Conservation (phyloP, 2,113 vertebrate species). For the Odocoileus virginianus region DNA sequence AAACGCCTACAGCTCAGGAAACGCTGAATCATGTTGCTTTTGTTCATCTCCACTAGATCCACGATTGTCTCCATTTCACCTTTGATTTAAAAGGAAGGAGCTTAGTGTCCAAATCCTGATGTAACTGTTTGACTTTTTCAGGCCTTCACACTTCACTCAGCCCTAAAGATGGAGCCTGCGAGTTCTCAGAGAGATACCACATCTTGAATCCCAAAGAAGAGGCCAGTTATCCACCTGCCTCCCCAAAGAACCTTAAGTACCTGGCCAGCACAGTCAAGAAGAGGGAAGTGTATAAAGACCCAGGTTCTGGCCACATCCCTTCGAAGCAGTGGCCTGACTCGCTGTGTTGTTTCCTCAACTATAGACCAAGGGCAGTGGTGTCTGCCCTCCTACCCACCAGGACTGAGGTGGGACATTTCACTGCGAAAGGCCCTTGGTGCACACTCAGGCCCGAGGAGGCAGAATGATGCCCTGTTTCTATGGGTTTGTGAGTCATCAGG, state of each 20-base stretch:
- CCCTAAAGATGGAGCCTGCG: not conserved
- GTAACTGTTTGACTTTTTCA: conserved; percentile 1
- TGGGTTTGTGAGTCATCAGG: not conserved
- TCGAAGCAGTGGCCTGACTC: not conserved
- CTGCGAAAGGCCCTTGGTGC: not conserved
- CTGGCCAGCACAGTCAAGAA: not conserved
- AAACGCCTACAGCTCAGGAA: not conserved
- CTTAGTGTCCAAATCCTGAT: not conserved
- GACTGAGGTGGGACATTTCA: not conserved
- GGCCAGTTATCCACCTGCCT: not conserved
- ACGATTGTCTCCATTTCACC: not conserved
- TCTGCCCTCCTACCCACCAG: not conserved
- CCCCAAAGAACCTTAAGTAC: not conserved
- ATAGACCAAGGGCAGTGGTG: not conserved
- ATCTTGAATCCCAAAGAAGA: conserved; percentile 26
- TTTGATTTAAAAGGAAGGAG: not conserved
- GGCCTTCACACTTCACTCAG: not conserved
- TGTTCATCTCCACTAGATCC: not conserved
- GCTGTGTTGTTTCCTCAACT: not conserved
- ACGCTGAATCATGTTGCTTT: not conserved
- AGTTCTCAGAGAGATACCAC: not conserved
- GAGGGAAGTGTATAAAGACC: not conserved
- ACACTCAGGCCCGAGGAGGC: not conserved
- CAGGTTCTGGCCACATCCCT: not conserved
- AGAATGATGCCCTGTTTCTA: not conserved